phyloP scores from a whole-genome alignment of 2,888 invertebrate species.

The Lucinisca nassula region DNA sequence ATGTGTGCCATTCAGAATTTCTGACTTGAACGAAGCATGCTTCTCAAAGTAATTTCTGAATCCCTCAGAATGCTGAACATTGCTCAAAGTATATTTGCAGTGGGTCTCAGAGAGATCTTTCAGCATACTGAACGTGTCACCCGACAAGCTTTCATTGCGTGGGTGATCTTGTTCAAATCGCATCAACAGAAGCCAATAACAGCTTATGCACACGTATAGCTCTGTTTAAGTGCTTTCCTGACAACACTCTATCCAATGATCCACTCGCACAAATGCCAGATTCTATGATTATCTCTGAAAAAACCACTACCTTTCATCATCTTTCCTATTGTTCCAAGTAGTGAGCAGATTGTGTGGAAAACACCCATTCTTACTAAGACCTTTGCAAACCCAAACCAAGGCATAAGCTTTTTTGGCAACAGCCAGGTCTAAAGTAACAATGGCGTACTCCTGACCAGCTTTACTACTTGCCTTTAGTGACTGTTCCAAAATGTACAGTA shows the following conservation, averaged over 20 bases:
- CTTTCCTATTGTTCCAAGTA: constrained; percentile 53
- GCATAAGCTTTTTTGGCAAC: constrained; percentile 49
- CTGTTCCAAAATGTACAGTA: constrained; percentile 44
- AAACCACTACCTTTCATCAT: constrained; percentile 53
- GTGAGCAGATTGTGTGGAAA: constrained; percentile 53
- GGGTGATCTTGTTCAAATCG: too few species aligned
- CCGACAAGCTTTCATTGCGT: too few species aligned
- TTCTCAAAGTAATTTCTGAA: not conserved
- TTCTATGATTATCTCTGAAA: constrained; percentile 42
- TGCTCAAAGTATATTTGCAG: not conserved
- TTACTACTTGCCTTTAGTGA: constrained; percentile 39
- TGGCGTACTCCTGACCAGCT: constrained; percentile 50
- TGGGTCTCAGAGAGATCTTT: constrained; percentile 6
- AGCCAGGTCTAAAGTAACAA: constrained; percentile 62
- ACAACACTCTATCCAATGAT: too few species aligned
- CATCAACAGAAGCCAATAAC: too few species aligned
- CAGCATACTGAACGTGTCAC: not conserved
- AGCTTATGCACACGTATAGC: too few species aligned
- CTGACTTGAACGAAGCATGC: constrained; percentile 33
- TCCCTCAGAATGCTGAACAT: constrained; percentile 2
- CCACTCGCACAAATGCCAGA: constrained; percentile 59
- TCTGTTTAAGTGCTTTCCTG: too few species aligned
- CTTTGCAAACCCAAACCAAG: constrained; percentile 42
- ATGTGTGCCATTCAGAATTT: constrained; percentile 22
- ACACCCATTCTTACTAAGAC: constrained; percentile 39